Evolutionary conservation across 2,797 vertebrate species (phyloP).

Genomic region (Tapera naevia): DNA sequence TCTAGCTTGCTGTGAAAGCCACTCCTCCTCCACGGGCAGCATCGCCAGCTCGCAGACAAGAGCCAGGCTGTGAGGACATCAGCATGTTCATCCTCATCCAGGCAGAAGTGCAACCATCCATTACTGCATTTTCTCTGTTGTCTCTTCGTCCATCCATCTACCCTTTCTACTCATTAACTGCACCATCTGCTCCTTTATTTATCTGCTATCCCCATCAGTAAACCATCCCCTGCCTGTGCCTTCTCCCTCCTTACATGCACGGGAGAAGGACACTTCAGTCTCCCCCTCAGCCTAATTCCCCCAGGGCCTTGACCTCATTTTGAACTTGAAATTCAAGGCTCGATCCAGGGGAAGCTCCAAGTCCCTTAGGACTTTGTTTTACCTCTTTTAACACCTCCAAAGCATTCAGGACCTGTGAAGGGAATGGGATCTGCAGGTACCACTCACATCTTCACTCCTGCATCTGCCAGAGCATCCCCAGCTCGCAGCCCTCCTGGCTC

Average conservation of each 20-base stretch:
- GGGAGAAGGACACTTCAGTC: background rate
- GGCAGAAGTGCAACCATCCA: background rate
- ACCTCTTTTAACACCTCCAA: fast-evolving
- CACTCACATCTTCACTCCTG: background rate
- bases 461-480: background rate
- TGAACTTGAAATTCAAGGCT: background rate
- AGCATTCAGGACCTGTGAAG: fast-evolving
- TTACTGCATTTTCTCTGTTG: background rate
- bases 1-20: background rate
- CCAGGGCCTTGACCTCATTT: background rate
- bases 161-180: conserved; percentile 55
- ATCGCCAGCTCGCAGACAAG: background rate
- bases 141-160: conserved; percentile 46
- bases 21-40: background rate
- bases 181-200: conserved; percentile 52
- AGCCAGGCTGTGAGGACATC: background rate
- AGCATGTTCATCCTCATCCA: background rate
- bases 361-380: background rate
- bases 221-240: background rate
- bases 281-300: background rate
- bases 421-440: fast-evolving
- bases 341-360: background rate
- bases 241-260: background rate
- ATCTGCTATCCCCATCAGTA: background rate
- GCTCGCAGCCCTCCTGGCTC: background rate